Percentiles rank a stretch among this genome's conserved stretches.
These are phyloP conservation scores for Podocnemis expansa DNA, from an alignment of 2,113 vertebrate genomes.

Conservation along the genomic window DNA sequence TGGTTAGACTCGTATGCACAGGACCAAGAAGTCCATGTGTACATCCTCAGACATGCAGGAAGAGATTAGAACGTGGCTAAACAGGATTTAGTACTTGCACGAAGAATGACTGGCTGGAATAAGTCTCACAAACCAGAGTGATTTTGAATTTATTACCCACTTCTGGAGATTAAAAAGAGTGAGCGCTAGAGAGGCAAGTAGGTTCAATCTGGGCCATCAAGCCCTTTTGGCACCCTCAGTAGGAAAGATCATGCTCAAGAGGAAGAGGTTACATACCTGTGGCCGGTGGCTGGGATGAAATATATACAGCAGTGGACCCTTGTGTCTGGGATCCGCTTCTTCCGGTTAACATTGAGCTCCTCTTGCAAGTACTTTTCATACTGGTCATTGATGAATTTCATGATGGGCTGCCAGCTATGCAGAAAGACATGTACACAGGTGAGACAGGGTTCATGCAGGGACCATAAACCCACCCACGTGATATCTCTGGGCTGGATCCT, in stretches of 20 bases:
- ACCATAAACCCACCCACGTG: neutral
- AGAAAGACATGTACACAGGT: neutral
- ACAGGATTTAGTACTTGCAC: neutral
- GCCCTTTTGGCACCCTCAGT: neutral
- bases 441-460: neutral
- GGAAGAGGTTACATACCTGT: slow-evolving; percentile 83
- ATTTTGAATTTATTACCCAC: neutral
- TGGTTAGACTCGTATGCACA: neutral
- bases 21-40: neutral
- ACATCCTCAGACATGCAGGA: neutral
- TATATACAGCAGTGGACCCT: slow-evolving; percentile 99
- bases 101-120: neutral
- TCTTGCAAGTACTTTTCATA: slow-evolving; percentile 98
- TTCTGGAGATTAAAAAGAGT: neutral
- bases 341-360: slow-evolving; percentile 94
- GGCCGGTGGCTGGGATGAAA: slow-evolving; percentile 97
- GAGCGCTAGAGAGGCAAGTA: neutral
- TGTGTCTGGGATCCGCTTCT: slow-evolving; percentile 95
- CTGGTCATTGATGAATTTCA: slow-evolving; percentile 98
- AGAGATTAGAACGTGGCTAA: neutral
- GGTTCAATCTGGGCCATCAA: neutral
- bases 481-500: accelerated
- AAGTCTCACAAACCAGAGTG: neutral
- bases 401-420: slow-evolving; percentile 96
- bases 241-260: neutral